Conservation (phyloP, 2,797 vertebrate species). For the Ciconia nigra region DNA sequence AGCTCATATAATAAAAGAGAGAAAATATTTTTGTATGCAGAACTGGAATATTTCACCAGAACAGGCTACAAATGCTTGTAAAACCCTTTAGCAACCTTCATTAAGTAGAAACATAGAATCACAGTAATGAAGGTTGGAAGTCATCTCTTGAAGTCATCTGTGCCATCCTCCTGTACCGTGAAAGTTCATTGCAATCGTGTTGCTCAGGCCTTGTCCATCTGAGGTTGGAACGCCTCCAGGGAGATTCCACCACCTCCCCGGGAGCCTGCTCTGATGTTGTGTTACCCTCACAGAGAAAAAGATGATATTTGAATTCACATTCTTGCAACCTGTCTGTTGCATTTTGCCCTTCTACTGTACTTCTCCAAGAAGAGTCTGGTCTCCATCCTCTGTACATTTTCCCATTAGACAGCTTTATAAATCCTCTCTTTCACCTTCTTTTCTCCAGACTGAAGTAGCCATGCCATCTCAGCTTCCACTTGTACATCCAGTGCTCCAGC, state of each 20-base stretch:
- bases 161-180: background rate
- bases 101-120: background rate
- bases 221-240: background rate
- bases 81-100: background rate
- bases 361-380: background rate
- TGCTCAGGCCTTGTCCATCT: too few relatives aligned
- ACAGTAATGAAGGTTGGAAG: background rate
- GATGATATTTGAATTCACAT: background rate
- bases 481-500: background rate
- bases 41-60: background rate
- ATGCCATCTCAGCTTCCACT: rapidly evolving
- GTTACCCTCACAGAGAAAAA: background rate
- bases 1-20: background rate
- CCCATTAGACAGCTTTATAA: background rate
- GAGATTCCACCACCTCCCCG: background rate
- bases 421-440: background rate
- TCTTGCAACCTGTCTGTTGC: background rate
- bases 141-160: background rate
- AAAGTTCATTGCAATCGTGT: background rate
- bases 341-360: background rate
- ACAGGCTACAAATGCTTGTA: background rate
- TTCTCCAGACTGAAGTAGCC: background rate
- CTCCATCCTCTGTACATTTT: background rate
- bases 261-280: background rate
- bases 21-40: background rate